A percentile compares a stretch with the other conserved stretches of the same genome.
Conservation (phyloP, 2,888 invertebrate species). For the Yponomeuta plumbellus region DNA sequence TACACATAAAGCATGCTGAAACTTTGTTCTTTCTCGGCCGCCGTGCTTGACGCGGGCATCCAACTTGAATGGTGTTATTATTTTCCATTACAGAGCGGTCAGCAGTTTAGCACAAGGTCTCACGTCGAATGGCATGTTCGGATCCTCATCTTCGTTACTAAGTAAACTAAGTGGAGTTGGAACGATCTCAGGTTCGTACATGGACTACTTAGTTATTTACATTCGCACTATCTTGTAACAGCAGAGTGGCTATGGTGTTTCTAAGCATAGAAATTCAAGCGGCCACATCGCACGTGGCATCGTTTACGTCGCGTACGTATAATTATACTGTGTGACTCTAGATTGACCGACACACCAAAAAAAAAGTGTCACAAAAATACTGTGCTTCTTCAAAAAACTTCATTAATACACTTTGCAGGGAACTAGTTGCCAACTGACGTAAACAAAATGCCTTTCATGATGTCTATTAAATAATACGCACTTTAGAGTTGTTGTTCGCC, state of each 20-base stretch:
- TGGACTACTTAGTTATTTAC: neutral
- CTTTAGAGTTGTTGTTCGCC: too few relatives aligned
- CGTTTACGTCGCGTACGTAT: too few relatives aligned
- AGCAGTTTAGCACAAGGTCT: slow-evolving; percentile 76
- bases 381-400: too few relatives aligned
- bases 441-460: neutral
- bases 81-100: slow-evolving; percentile 67
- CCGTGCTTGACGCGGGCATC: slow-evolving; percentile 25
- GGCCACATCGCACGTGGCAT: too few relatives aligned
- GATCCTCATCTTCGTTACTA: slow-evolving; percentile 82
- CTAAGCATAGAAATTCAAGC: too few relatives aligned
- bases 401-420: too few relatives aligned
- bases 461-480: neutral
- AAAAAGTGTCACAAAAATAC: too few relatives aligned
- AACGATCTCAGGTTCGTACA: slow-evolving; percentile 66
- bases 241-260: too few relatives aligned
- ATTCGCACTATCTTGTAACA: neutral
- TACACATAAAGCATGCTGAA: slow-evolving; percentile 28
- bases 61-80: slow-evolving; percentile 38
- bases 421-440: too few relatives aligned
- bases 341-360: too few relatives aligned
- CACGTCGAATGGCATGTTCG: slow-evolving; percentile 84
- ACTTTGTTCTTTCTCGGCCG: slow-evolving; percentile 19
- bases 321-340: too few relatives aligned
- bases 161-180: slow-evolving; percentile 73